Conservation (phyloP, 2,888 invertebrate genomes). For the Entomobrya proxima region DNA sequence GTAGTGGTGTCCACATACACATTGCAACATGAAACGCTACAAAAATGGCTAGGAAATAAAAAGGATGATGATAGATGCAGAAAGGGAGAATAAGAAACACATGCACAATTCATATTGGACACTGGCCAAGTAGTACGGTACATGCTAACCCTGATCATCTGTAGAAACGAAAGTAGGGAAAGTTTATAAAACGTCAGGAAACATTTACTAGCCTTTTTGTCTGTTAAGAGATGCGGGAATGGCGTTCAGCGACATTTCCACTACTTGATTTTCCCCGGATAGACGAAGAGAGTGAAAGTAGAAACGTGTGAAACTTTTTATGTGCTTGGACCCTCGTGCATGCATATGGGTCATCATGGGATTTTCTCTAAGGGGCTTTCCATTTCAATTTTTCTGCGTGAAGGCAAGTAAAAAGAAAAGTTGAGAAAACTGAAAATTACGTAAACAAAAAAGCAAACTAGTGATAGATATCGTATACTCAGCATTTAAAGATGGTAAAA, state of each 20-base stretch:
- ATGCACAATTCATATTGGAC: background rate
- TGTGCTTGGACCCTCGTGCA: background rate
- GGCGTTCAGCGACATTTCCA: too few species aligned
- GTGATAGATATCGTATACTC: too few species aligned
- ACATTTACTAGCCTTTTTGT: background rate
- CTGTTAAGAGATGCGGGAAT: too few species aligned
- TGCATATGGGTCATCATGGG: background rate
- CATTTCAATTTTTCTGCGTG: too few species aligned
- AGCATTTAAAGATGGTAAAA: too few species aligned
- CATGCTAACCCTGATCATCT: background rate
- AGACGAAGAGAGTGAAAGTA: background rate
- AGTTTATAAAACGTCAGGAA: background rate
- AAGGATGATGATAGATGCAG: background rate
- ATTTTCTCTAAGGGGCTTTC: too few species aligned
- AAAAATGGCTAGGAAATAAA: too few species aligned
- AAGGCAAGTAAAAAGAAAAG: too few species aligned
- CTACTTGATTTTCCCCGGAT: background rate
- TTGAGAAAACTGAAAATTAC: background rate
- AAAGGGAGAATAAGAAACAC: background rate
- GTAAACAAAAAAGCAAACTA: too few species aligned
- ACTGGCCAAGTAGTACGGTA: background rate
- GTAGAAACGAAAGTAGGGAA: background rate
- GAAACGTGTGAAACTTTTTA: background rate
- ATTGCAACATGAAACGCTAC: too few species aligned
- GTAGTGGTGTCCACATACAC: too few species aligned